phyloP scores from a whole-genome alignment of 2,113 vertebrate species.

The Limanda limanda region DNA sequence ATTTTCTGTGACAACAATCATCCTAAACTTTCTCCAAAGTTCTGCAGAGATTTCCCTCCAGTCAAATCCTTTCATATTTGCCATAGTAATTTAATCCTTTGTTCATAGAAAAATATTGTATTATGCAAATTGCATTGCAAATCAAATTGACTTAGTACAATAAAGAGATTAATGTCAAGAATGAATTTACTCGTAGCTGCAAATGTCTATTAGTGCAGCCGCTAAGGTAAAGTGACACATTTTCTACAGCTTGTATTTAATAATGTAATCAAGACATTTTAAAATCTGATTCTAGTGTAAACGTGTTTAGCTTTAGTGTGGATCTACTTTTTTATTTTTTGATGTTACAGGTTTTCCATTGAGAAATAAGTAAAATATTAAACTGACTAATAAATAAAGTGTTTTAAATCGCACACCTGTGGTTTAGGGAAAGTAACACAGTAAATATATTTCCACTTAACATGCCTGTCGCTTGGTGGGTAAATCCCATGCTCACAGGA shows the following conservation, averaged over 20 bases:
- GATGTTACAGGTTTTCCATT: background rate
- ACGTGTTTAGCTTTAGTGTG: background rate
- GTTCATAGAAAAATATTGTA: background rate
- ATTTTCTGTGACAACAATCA: too few species aligned
- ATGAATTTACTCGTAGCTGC: background rate
- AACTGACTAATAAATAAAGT: background rate
- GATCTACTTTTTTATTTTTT: background rate
- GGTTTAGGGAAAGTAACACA: background rate
- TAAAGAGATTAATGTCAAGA: too few species aligned
- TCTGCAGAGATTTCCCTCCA: background rate
- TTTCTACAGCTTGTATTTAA: too few species aligned
- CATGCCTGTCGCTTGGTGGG: conserved; percentile 36
- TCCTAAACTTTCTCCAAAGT: too few species aligned
- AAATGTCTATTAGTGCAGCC: background rate
- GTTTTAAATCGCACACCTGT: conserved; percentile 11
- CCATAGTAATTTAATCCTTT: background rate
- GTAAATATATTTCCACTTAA: conserved; percentile 21
- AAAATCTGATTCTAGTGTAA: too few species aligned
- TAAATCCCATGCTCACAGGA: conserved; percentile 39
- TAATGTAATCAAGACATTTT: too few species aligned
- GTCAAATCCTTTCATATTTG: background rate
- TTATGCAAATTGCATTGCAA: background rate
- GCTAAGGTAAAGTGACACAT: background rate
- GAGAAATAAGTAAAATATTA: background rate
- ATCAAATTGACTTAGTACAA: background rate